Percentiles rank a stretch among this genome's conserved stretches.
Evolutionary conservation across 2,113 vertebrate genomes (phyloP).

Genomic region (Cavia porcellus): DNA sequence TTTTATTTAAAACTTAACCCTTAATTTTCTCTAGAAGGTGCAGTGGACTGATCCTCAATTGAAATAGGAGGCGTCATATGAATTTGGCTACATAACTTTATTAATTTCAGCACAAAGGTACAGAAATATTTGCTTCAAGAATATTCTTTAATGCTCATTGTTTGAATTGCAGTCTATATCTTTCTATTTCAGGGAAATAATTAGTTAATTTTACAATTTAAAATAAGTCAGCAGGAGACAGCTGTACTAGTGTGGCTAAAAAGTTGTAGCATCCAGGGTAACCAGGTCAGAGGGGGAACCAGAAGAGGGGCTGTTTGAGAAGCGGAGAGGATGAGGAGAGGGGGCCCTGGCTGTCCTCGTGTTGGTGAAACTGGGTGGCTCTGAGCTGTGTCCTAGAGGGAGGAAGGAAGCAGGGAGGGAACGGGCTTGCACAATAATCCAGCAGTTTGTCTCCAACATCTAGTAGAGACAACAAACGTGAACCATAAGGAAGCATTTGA

Average conservation of each 20-base stretch:
- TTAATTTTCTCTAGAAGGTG: neutral
- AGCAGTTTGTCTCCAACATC: neutral
- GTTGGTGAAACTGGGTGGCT: too few relatives aligned
- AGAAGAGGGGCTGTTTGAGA: neutral
- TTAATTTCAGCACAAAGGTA: neutral
- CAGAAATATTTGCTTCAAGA: neutral
- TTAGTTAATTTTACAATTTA: neutral
- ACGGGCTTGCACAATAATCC: neutral
- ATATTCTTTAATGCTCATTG: neutral
- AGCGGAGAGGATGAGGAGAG: neutral
- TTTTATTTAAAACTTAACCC: neutral
- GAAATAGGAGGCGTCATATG: neutral
- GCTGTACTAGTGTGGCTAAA: neutral
- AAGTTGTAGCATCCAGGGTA: neutral
- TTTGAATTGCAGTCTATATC: neutral
- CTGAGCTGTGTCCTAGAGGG: too few relatives aligned
- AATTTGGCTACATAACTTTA: neutral
- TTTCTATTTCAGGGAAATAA: constrained; percentile 7
- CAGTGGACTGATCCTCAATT: neutral
- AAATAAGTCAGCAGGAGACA: neutral
- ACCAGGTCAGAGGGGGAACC: neutral
- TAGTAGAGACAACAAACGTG: neutral
- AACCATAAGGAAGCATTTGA: neutral
- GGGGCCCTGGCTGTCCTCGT: too few relatives aligned
- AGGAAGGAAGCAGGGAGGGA: neutral